Evolutionary conservation across 2,888 invertebrate genomes (phyloP).

Genomic region (Leptura quadrifasciata): DNA sequence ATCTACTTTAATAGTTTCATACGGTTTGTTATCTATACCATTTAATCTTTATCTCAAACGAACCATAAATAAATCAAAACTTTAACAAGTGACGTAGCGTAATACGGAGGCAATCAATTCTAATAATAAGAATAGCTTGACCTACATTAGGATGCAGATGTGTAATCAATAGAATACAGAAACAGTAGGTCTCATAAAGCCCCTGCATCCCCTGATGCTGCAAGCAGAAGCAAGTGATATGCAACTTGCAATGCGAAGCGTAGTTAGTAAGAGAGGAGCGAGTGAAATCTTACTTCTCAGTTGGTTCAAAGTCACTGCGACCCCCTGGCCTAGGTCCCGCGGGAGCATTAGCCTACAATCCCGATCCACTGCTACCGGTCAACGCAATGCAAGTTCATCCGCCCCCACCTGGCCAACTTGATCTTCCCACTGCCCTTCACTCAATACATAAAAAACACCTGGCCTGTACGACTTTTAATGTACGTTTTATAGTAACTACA

Average conservation of each 20-base stretch:
- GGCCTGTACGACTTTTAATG: constrained; percentile 32
- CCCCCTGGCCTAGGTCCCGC: constrained; percentile 58
- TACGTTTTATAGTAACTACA: constrained; percentile 20
- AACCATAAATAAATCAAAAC: constrained; percentile 25
- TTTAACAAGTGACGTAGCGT: constrained; percentile 21
- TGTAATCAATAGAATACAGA: constrained; percentile 66
- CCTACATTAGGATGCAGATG: constrained; percentile 70
- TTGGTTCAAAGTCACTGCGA: constrained; percentile 48
- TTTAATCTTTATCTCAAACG: constrained; percentile 1
- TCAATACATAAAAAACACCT: constrained; percentile 40
- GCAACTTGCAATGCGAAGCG: constrained; percentile 35
- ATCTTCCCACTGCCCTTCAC: constrained; percentile 40
- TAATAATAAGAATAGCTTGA: constrained; percentile 64
- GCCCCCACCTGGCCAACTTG: constrained; percentile 40
- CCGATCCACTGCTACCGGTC: constrained; percentile 53
- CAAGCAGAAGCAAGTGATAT: constrained; percentile 37
- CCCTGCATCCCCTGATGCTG: constrained; percentile 66
- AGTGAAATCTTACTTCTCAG: constrained; percentile 35
- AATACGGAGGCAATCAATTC: constrained; percentile 51
- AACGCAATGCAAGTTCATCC: constrained; percentile 40
- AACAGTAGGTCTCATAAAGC: constrained; percentile 48
- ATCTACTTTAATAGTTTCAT: not conserved
- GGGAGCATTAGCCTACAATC: constrained; percentile 69
- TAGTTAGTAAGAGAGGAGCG: constrained; percentile 9
- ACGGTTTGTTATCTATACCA: not conserved